Evolutionary conservation across 2,113 vertebrate genomes (phyloP).

Genomic region (Fukomys damarensis): DNA sequence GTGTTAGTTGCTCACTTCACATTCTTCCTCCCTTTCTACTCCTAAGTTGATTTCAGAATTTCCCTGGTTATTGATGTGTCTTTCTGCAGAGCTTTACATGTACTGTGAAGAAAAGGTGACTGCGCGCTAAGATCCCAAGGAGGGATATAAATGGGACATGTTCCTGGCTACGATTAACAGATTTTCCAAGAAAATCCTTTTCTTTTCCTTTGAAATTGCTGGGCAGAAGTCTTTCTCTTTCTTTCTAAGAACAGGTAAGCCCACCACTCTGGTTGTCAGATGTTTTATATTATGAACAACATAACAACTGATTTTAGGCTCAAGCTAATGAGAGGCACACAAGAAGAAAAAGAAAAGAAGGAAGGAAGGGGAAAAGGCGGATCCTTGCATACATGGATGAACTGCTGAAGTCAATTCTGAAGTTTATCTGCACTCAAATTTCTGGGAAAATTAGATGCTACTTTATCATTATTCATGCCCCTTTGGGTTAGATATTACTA

Average conservation of each 20-base stretch:
- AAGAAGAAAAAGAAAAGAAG: background rate
- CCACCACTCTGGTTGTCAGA: background rate
- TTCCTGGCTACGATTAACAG: background rate
- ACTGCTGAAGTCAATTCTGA: background rate
- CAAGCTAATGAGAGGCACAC: background rate
- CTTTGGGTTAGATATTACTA: background rate
- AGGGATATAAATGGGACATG: background rate
- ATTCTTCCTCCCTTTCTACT: background rate
- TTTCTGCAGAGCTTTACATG: background rate
- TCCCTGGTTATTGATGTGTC: background rate
- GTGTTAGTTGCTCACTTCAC: background rate
- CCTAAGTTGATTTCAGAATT: background rate
- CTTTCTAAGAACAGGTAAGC: background rate
- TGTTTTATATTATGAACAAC: background rate
- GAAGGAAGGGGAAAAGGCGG: background rate
- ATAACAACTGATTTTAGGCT: background rate
- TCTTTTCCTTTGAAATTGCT: background rate
- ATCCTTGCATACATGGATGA: background rate
- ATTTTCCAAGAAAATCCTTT: background rate
- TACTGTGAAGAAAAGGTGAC: background rate
- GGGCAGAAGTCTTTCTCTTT: background rate
- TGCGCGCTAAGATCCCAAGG: background rate
- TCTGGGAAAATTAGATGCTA: background rate
- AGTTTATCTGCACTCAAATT: background rate
- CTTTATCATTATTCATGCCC: background rate